Conservation (phyloP, 1,140 invertebrate genomes). For the Pemphigus obesinymphae region DNA sequence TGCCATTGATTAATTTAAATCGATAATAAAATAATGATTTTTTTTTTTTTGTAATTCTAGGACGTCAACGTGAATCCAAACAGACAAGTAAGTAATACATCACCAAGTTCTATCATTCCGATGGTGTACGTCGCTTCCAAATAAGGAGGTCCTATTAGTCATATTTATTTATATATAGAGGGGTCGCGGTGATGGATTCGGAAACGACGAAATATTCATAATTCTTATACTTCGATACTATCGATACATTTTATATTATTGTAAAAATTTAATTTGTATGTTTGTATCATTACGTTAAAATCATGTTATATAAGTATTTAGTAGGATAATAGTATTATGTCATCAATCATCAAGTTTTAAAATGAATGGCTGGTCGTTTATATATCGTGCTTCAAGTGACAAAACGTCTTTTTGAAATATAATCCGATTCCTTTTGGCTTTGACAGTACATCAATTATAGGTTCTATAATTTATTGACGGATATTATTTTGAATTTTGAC, state of each 20-base stretch:
- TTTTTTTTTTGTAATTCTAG: neutral
- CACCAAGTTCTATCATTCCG: neutral
- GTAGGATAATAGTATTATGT: too few relatives aligned
- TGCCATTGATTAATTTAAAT: too few relatives aligned
- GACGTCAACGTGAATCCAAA: neutral
- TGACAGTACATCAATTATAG: too few relatives aligned
- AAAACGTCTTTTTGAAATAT: too few relatives aligned
- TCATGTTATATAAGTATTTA: neutral
- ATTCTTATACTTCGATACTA: neutral
- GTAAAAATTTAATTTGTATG: neutral
- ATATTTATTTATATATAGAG: neutral
- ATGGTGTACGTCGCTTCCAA: neutral
- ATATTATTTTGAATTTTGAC: neutral
- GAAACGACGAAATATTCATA: too few relatives aligned
- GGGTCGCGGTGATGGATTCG: neutral
- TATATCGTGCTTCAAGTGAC: neutral
- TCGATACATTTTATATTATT: neutral
- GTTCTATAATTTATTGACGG: neutral
- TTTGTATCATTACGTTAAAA: neutral
- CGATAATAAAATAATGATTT: too few relatives aligned
- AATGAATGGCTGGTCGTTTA: too few relatives aligned
- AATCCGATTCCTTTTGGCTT: too few relatives aligned
- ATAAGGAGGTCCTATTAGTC: neutral
- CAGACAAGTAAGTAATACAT: conserved; percentile 1
- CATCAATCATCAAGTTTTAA: too few relatives aligned